A percentile compares a stretch with the other conserved stretches of the same genome.
Conservation (phyloP, 2,113 vertebrate genomes). For the Nothoprocta pentlandii region DNA sequence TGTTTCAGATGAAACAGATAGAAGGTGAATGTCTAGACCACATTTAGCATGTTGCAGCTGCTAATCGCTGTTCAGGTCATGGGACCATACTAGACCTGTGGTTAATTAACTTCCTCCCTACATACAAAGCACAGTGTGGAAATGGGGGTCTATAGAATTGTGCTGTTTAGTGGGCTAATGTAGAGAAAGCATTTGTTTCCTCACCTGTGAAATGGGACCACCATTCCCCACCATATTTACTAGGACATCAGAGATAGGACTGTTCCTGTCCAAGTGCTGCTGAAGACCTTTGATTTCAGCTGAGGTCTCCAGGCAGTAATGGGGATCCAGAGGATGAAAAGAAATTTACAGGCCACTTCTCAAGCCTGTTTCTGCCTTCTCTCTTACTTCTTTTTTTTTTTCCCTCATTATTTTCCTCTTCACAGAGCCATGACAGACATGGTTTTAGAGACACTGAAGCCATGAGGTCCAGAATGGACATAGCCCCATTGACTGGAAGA, state of each 20-base stretch:
- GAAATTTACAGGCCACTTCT: not conserved
- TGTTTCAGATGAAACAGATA: not conserved
- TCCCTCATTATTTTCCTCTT: not conserved
- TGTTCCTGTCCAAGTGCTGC: accelerated
- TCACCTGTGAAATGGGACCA: not conserved
- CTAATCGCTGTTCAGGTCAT: not conserved
- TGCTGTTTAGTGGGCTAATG: no score
- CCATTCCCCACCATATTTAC: not conserved
- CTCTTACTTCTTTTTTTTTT: not conserved
- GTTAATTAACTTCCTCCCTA: not conserved
- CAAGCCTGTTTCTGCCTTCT: not conserved
- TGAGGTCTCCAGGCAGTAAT: not conserved
- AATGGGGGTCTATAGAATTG: no score
- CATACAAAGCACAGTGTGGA: no score
- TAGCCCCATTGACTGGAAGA: accelerated
- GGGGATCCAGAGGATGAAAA: not conserved
- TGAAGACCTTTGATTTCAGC: not conserved
- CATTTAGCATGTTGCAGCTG: not conserved
- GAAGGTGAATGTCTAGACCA: not conserved
- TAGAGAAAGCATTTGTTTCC: no score
- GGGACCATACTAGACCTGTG: not conserved
- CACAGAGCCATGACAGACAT: not conserved
- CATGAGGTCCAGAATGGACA: accelerated
- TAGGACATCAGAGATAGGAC: not conserved
- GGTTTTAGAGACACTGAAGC: not conserved